These are phyloP conservation scores for Anguilla japonica DNA, from an alignment of 2,113 vertebrate species.

Conservation along the genomic window DNA sequence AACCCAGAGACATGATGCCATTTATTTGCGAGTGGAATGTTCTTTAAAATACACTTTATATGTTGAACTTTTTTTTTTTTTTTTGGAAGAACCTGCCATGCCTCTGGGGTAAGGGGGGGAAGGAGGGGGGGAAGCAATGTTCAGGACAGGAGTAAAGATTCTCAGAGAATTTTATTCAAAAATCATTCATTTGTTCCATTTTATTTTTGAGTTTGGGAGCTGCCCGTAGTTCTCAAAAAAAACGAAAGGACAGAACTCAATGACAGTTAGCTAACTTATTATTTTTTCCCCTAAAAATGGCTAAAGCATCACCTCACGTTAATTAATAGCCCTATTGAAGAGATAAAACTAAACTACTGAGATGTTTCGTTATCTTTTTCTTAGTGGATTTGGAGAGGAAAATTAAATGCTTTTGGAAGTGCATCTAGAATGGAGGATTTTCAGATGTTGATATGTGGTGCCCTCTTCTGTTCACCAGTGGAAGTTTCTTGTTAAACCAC, in stretches of 20 bases:
- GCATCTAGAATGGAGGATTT: background rate
- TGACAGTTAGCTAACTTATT: background rate
- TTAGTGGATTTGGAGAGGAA: no score
- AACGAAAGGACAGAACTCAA: background rate
- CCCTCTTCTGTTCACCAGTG: constrained; percentile 20
- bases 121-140: no score
- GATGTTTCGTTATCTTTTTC: background rate
- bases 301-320: background rate
- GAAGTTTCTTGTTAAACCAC: constrained; percentile 9
- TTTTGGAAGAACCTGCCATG: background rate
- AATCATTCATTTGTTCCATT: background rate
- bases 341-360: background rate
- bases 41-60: constrained; percentile 20
- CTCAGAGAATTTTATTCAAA: background rate
- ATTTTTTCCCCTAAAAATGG: background rate
- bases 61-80: background rate
- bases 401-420: background rate
- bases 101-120: background rate
- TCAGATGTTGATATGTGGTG: background rate
- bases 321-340: background rate
- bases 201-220: background rate
- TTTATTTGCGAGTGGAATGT: background rate
- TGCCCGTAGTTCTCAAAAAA: background rate
- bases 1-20: background rate
- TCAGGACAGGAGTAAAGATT: background rate